Evolutionary conservation across 1,140 invertebrate species (phyloP).

Genomic region (Cryptotermes secundus): DNA sequence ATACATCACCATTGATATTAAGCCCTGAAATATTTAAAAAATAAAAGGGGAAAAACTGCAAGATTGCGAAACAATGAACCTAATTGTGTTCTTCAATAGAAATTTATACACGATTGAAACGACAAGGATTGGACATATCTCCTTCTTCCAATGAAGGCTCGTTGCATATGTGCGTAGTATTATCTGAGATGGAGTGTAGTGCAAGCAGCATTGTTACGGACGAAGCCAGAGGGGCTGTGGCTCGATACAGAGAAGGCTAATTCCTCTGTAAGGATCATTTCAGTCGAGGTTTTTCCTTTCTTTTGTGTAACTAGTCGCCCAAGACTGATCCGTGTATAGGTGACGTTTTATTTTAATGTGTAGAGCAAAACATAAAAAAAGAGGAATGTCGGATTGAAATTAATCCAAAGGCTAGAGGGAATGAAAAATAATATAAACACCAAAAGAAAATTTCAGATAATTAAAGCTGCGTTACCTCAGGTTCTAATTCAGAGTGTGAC

Average conservation of each 20-base stretch:
- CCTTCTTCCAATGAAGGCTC: background rate
- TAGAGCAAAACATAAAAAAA: background rate
- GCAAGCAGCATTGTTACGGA: background rate
- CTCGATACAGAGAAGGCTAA: background rate
- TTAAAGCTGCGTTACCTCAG: background rate
- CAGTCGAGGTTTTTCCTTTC: conserved; percentile 2
- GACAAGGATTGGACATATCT: too few species aligned
- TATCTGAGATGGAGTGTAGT: background rate
- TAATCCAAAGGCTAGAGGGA: conserved; percentile 7
- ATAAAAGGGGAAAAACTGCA: too few species aligned
- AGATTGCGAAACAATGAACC: too few species aligned
- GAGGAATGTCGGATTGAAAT: background rate
- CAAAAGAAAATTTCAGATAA: conserved; percentile 11
- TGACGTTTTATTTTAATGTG: conserved; percentile 20
- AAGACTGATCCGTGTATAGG: background rate
- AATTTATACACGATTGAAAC: background rate
- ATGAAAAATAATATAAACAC: background rate
- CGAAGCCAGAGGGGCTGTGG: background rate
- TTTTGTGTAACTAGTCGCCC: conserved; percentile 7
- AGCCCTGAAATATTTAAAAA: too few species aligned
- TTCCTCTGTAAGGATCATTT: conserved; percentile 13
- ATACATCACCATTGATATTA: too few species aligned
- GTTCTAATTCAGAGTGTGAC: background rate
- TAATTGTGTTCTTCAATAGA: too few species aligned
- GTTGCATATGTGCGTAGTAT: background rate